Base-by-base conservation (phyloP, 2,797 vertebrate species). In the Pelobates cultripes region DNA sequence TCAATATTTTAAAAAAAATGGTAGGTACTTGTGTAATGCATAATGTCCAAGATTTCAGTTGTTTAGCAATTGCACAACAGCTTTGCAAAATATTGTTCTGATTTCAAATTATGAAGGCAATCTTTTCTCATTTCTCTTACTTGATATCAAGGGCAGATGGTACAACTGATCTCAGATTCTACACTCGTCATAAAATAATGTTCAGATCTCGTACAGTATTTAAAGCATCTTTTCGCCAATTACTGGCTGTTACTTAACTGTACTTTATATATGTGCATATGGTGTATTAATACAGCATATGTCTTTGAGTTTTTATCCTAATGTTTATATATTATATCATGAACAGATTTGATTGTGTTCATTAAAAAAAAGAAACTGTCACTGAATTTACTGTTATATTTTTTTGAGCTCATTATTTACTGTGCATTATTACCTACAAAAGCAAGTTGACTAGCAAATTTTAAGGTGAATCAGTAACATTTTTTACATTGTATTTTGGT, bases 111-210 rank as follows among this genome's bases (percentile, higher is more conserved):
- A 51, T 28, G 6, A 64, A 64, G 28, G n/a, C 6, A 28, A 1
- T 14, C 17, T 28, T 14, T 28, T 17, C 14, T 64, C 61, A 7
- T 2, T 64, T 14, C 61, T 64, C 61, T 28, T 2, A 64, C 28
- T 64, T 28, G n/a, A 28, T 64, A 64, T 64, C n/a, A 28, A 40
- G 86, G 82, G 80, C 77, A 88, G 87, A 83, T 86, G 83, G 77
- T 77, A 87, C 53, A 83, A 85, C 85, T 40, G 60, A 85, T 87
- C 67, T 86, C 67, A 78, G 61, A 81, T 84, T 83, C 75, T 88
- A 57, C 4, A 1, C 45, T 73, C 79, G 75, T 7, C 83, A 87
- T 78, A 86, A 81, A 55, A 77, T 28, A 45, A 28, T 73, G 74
- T 84, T 43, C 43, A 75, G 55, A 9, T 71, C 14, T 71, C 53